A percentile compares a stretch with the other conserved stretches of the same genome.
Evolutionary conservation across 2,113 vertebrate species (phyloP).

Genomic region (Morone saxatilis): DNA sequence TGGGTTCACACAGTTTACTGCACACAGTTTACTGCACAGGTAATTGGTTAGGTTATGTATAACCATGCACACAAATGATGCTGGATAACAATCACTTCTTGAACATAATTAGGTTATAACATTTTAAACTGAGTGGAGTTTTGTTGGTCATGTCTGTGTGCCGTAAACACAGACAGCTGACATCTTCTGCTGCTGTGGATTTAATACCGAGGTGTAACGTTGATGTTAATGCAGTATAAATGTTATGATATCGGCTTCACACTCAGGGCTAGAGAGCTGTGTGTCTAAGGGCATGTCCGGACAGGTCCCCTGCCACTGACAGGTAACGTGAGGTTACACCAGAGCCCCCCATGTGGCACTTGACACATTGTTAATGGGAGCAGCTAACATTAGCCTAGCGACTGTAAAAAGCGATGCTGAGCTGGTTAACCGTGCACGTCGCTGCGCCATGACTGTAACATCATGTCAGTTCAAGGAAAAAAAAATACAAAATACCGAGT

Average conservation of each 20-base stretch:
- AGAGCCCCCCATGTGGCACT: slow-evolving; percentile 66
- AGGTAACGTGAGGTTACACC: slow-evolving; percentile 35
- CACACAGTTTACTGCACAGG: background rate
- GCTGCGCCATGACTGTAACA: slow-evolving; percentile 46
- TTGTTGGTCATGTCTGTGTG: background rate
- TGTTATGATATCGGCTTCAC: background rate
- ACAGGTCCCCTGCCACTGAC: slow-evolving; percentile 46
- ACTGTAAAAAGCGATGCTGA: slow-evolving; percentile 22
- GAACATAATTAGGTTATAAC: background rate
- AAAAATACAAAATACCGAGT: background rate
- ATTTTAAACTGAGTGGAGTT: background rate
- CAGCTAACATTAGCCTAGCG: slow-evolving; percentile 61
- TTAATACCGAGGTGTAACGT: background rate
- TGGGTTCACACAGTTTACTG: background rate
- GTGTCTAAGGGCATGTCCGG: slow-evolving; percentile 41
- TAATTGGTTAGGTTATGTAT: background rate
- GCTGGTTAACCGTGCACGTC: slow-evolving; percentile 39
- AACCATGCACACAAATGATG: background rate
- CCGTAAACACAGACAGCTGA: background rate
- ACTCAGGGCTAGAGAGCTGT: background rate
- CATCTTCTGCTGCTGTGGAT: background rate
- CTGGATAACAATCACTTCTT: background rate
- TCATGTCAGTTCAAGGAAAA: slow-evolving; percentile 20
- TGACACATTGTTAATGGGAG: slow-evolving; percentile 8
- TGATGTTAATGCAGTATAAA: background rate